A percentile compares a stretch with the other conserved stretches of the same genome.
Evolutionary conservation across 2,797 vertebrate genomes (phyloP).

Genomic region (Galagoides demidoff): DNA sequence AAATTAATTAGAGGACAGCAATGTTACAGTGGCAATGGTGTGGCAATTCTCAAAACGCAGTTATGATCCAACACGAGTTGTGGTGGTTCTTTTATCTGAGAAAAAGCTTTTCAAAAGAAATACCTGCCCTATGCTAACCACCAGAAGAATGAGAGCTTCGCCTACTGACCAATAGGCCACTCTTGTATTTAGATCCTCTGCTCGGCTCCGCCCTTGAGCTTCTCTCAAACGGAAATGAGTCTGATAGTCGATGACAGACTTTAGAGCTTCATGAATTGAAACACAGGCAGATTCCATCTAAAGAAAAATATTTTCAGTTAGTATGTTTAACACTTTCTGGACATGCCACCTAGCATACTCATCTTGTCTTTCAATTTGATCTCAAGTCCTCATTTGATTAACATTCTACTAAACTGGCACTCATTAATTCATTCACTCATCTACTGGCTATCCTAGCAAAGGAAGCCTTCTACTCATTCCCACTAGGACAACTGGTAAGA

Average conservation of each 20-base stretch:
- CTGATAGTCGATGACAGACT: constrained; percentile 98
- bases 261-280: constrained; percentile 98
- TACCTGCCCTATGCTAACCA: constrained; percentile 99
- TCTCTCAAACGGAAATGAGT: constrained; percentile 98
- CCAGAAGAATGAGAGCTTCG: constrained; percentile 97
- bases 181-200: constrained; percentile 97
- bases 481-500: not conserved
- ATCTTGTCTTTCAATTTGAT: not conserved
- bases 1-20: constrained; percentile 81
- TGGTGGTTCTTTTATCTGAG: constrained; percentile 98
- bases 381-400: not conserved
- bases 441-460: not conserved
- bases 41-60: constrained; percentile 68
- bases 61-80: constrained; percentile 97
- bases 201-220: constrained; percentile 97
- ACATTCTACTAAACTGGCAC: not conserved
- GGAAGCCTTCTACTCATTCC: not conserved
- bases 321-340: not conserved
- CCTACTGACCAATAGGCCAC: constrained; percentile 99
- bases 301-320: constrained; percentile 63
- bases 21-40: constrained; percentile 78
- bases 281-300: constrained; percentile 99
- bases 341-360: not conserved
- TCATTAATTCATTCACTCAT: not conserved
- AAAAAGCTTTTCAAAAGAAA: constrained; percentile 98